phyloP scores from a whole-genome alignment of 2,888 invertebrate species.

The Gari tellinella region DNA sequence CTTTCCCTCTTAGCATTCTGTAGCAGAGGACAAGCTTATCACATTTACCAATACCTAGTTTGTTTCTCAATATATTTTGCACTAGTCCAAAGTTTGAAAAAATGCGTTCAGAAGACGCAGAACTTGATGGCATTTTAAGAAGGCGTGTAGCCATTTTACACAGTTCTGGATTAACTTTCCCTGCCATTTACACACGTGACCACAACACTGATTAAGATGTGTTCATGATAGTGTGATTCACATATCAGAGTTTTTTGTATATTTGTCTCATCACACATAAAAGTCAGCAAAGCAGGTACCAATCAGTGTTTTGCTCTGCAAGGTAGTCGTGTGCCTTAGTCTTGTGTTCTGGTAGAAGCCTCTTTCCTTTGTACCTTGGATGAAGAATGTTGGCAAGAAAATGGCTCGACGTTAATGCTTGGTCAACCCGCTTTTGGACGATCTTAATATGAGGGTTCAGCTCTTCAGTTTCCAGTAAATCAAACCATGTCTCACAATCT shows the following conservation, averaged over 20 bases:
- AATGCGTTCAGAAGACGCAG: constrained; percentile 32
- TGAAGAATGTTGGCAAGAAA: constrained; percentile 48
- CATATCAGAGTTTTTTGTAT: constrained; percentile 22
- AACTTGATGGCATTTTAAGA: constrained; percentile 31
- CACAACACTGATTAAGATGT: constrained; percentile 38
- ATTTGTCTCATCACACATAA: constrained; percentile 19
- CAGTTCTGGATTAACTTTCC: constrained; percentile 9
- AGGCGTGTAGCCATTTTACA: constrained; percentile 28
- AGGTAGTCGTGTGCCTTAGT: constrained; percentile 28
- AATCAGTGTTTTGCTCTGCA: constrained; percentile 6
- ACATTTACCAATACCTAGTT: constrained; percentile 27
- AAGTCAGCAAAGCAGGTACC: constrained; percentile 34
- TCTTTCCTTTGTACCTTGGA: constrained; percentile 44
- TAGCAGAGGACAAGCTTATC: constrained; percentile 50
- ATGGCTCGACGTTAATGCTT: constrained; percentile 39
- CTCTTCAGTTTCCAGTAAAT: constrained; percentile 20
- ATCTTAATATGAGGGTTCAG: constrained; percentile 14
- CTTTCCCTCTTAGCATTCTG: constrained; percentile 27
- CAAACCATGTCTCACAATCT: constrained; percentile 39
- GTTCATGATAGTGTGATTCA: constrained; percentile 32
- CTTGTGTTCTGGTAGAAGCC: constrained; percentile 21
- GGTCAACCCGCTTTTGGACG: constrained; percentile 27
- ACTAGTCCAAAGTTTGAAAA: constrained; percentile 43
- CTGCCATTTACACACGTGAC: constrained; percentile 13
- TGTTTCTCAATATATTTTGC: constrained; percentile 45